Evolutionary conservation across 2,888 invertebrate genomes (phyloP), one percentile per base, ranked within the genome.

Genomic region (Caenorhabditis sp.): DNA sequence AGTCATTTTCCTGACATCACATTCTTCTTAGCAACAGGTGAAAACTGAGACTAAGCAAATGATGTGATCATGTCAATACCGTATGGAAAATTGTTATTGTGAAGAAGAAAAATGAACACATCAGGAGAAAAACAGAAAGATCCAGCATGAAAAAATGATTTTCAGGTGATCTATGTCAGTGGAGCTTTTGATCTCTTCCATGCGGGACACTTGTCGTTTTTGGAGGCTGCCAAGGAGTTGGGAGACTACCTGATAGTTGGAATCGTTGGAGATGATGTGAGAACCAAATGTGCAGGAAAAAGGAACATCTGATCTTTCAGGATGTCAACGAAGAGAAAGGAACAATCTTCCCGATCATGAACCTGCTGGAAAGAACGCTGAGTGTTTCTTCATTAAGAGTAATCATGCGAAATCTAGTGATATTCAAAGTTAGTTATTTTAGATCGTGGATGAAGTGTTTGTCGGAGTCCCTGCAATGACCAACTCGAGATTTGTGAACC

Each of bases 131-230:
- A 58, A 64, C n/a, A 24, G n/a, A n/a, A 31, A 26, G 58, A 58
- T 44, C n/a, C 10, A 26, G 54, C 22, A 12, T 19, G 19, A 14
- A 47, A 47, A 31, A 22, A 38, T 26, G 54, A 26, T 66, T 68
- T 81, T 59, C 75, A 92, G 88, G 95, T 96, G 90, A 95, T 98
- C 0, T 99, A 99, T 93, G 97, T 97, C 2, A 96, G 97, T 16
- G 99, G 99, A 19, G 97, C 98, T 7, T 99, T 97, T 93, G 99
- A 99, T 94, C 94, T 99, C 63, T 98, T 99, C 93, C 98, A 99
- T 94, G 96, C 98, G 28, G 99, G 99, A 0, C 98, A 98, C 93
- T 94, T 99, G 87, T 96, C 97, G 92, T 99, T 99, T 93, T 93
- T 99, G 85, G 96, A 97, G 93, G 95, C 95, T 89, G 98, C 97